Evolutionary conservation across 2,888 invertebrate species (phyloP).

Genomic region (Neoitamus cyanurus): DNA sequence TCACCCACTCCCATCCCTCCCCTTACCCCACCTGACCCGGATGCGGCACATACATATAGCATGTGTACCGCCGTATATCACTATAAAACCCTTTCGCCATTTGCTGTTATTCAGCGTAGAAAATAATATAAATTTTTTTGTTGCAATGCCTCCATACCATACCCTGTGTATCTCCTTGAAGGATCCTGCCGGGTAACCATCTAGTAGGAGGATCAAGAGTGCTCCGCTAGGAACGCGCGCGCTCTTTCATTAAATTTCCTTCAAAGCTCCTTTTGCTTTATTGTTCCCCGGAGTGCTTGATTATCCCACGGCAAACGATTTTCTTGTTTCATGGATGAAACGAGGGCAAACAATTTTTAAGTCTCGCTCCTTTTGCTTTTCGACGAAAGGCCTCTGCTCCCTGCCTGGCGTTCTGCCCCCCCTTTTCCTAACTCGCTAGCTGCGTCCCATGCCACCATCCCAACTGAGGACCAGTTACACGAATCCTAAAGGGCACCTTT

Average conservation of each 20-base stretch:
- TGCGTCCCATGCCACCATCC: neutral
- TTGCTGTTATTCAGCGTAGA: neutral
- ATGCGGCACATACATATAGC: neutral
- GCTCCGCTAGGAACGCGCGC: constrained; percentile 1
- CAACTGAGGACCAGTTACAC: neutral
- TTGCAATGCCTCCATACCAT: neutral
- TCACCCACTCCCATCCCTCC: neutral
- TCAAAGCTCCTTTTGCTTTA: constrained; percentile 27
- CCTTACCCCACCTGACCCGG: neutral
- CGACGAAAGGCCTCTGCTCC: neutral
- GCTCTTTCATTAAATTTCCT: constrained; percentile 39
- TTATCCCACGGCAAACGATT: constrained; percentile 38
- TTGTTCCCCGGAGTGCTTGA: constrained; percentile 36
- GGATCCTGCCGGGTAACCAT: neutral
- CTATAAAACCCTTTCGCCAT: constrained; percentile 9
- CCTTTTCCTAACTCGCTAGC: neutral
- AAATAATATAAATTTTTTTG: neutral
- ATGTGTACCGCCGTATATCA: neutral
- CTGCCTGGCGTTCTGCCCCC: neutral
- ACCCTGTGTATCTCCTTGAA: neutral
- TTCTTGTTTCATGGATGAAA: constrained; percentile 35
- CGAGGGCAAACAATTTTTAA: constrained; percentile 37
- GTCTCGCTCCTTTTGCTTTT: neutral
- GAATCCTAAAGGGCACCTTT: neutral
- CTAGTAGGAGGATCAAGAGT: constrained; percentile 21